These are phyloP conservation scores for Hedychridium roseum DNA, from an alignment of 2,888 invertebrate genomes.

Conservation along the genomic window DNA sequence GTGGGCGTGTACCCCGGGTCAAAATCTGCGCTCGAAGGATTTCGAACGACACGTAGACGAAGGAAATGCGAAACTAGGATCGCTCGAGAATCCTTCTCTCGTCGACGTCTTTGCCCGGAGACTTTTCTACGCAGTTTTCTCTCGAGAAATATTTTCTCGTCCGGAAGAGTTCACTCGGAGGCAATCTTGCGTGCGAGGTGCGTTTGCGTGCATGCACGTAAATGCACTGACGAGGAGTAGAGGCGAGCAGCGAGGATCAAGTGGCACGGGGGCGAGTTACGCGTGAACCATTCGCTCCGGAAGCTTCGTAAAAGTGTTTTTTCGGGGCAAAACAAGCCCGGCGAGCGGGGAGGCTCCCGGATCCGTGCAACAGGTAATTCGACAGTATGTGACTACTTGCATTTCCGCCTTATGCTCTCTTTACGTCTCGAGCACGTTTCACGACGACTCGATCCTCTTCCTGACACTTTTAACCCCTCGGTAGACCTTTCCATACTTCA, in stretches of 20 bases:
- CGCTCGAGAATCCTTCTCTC: no score
- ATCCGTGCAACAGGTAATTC: slow-evolving; percentile 61
- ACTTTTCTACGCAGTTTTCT: no score
- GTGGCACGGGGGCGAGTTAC: slow-evolving; percentile 24
- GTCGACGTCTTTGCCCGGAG: no score
- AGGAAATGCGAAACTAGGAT: no score
- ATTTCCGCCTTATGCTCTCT: neutral
- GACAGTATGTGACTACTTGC: neutral
- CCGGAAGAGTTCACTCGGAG: slow-evolving; percentile 2
- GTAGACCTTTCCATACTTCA: no score
- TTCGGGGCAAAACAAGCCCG: slow-evolving; percentile 58
- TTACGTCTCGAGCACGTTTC: neutral
- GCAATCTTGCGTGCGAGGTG: neutral
- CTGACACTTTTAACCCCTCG: no score
- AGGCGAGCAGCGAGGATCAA: neutral
- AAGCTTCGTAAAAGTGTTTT: slow-evolving; percentile 60
- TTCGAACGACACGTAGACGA: no score
- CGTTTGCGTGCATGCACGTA: neutral
- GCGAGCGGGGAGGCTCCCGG: slow-evolving; percentile 60
- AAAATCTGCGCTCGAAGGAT: no score
- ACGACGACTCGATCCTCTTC: neutral
- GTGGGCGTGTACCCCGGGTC: no score
- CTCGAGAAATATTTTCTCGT: neutral
- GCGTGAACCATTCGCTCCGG: slow-evolving; percentile 31
- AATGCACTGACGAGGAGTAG: no score